phyloP scores from a whole-genome alignment of 2,888 invertebrate genomes.

The Eutolmus rufibarbis region DNA sequence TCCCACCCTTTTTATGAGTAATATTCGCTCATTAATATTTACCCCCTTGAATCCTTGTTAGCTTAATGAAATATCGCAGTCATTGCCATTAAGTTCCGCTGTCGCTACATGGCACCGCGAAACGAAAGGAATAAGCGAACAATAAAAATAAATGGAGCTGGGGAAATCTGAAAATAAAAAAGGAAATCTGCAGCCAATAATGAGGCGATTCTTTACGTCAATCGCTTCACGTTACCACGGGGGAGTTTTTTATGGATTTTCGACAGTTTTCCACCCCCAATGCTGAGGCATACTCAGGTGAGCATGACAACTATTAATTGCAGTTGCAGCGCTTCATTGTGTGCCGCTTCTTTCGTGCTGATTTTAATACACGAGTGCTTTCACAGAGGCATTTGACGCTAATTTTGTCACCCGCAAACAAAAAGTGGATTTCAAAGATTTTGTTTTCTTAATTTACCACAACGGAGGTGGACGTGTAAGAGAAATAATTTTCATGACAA shows the following conservation, averaged over 20 bases:
- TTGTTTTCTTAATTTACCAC: not conserved
- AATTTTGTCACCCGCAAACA: not conserved
- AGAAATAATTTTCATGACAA: not conserved
- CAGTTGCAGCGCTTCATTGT: not conserved
- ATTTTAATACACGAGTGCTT: not conserved
- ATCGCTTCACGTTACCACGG: not conserved
- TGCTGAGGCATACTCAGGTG: not conserved
- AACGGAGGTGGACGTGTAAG: not conserved
- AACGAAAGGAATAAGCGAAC: not conserved
- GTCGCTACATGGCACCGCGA: slow-evolving; percentile 27
- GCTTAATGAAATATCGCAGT: slow-evolving; percentile 28
- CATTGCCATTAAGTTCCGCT: slow-evolving; percentile 26
- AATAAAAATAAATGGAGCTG: not conserved
- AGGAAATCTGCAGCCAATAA: not conserved
- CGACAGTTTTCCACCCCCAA: not conserved
- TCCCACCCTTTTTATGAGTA: not conserved
- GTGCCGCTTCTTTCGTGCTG: not conserved
- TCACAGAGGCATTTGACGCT: not conserved
- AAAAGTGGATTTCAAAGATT: not conserved
- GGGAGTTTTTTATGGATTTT: not conserved
- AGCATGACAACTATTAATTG: not conserved
- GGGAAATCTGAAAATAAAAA: not conserved
- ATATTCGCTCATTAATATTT: slow-evolving; percentile 26
- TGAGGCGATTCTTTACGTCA: slow-evolving; percentile 11
- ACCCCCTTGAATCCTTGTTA: slow-evolving; percentile 28